phyloP scores from a whole-genome alignment of 1,140 invertebrate species.

The Fopius arisanus region DNA sequence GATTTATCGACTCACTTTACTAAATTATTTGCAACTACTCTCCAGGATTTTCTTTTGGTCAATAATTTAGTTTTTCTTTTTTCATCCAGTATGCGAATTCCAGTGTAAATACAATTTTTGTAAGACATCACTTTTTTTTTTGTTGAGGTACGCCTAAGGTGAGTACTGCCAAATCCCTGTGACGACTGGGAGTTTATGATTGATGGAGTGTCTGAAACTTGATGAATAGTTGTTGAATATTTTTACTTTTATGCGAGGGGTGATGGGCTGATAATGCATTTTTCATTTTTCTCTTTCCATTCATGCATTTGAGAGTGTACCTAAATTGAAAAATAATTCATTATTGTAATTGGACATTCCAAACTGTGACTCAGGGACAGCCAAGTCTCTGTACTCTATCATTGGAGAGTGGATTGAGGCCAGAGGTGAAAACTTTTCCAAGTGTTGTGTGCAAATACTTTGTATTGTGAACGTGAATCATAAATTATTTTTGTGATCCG shows the following conservation, averaged over 20 bases:
- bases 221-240: not conserved
- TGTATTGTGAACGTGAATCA: not conserved
- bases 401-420: not conserved
- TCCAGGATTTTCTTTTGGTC: too few relatives aligned
- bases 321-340: not conserved
- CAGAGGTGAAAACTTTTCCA: not conserved
- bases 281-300: not conserved
- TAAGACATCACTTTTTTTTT: not conserved
- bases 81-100: not conserved
- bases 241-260: not conserved
- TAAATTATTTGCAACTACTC: too few relatives aligned
- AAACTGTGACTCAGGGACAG: constrained; percentile 3
- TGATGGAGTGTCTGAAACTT: not conserved
- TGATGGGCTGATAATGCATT: not conserved
- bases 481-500: not conserved
- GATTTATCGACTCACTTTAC: not conserved
- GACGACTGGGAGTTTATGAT: not conserved
- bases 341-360: constrained; percentile 8
- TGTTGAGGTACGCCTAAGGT: not conserved
- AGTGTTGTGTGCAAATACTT: not conserved
- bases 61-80: not conserved
- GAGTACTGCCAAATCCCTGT: not conserved
- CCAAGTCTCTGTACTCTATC: not conserved
- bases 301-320: not conserved
- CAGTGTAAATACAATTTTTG: not conserved